phyloP scores from a whole-genome alignment of 2,113 vertebrate genomes.

The Lipotes vexillifer region DNA sequence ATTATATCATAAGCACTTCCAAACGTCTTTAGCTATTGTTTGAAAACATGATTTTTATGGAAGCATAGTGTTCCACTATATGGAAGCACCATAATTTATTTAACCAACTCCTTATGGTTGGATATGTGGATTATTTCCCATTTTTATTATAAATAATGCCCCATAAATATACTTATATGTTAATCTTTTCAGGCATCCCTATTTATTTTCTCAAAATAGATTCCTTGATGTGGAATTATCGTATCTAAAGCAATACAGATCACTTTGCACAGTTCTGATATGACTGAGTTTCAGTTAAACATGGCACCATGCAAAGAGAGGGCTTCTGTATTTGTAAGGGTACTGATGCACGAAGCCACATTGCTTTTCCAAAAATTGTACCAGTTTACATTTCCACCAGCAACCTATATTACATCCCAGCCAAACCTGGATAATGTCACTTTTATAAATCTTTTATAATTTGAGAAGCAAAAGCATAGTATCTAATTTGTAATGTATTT shows the following conservation, averaged over 20 bases:
- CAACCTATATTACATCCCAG: background rate
- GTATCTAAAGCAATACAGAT: background rate
- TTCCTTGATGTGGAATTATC: background rate
- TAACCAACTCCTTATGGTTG: constrained; percentile 20
- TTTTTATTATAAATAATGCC: constrained; percentile 27
- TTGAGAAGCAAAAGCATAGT: constrained; percentile 16
- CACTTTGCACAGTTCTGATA: background rate
- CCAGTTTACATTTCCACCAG: background rate
- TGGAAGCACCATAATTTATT: constrained; percentile 31
- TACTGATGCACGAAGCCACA: background rate
- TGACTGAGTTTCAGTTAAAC: background rate
- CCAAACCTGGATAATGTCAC: background rate
- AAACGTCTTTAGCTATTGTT: constrained; percentile 28
- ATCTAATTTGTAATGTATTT: constrained; percentile 5
- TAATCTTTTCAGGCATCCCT: background rate
- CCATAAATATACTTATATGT: background rate
- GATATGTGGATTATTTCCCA: background rate
- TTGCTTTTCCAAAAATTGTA: background rate
- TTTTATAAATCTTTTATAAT: background rate
- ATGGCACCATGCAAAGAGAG: background rate
- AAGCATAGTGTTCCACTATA: background rate
- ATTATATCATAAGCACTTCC: constrained; percentile 27
- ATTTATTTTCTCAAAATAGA: background rate
- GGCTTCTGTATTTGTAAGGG: background rate
- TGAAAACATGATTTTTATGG: constrained; percentile 38